Evolutionary conservation across 2,797 vertebrate genomes (phyloP).

Genomic region (Acanthurus leucopareius): DNA sequence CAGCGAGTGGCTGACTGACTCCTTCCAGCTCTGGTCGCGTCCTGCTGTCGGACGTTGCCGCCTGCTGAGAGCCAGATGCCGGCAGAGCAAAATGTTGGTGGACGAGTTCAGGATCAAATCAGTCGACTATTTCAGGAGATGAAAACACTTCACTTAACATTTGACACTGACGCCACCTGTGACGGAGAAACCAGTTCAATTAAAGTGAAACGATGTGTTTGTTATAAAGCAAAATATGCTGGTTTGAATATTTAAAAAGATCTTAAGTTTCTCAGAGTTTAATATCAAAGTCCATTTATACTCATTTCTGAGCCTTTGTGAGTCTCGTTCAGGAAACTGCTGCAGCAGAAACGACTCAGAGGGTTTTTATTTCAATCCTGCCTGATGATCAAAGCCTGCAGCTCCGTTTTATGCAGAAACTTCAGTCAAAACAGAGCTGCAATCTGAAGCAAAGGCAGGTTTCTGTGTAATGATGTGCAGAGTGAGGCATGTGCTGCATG

Average conservation of each 20-base stretch:
- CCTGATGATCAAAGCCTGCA: slow-evolving; percentile 63
- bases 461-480: slow-evolving; percentile 60
- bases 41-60: not conserved
- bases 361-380: slow-evolving; percentile 41
- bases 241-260: not conserved
- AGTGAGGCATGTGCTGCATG: slow-evolving; percentile 7
- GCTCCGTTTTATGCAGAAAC: slow-evolving; percentile 48
- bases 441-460: slow-evolving; percentile 33
- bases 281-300: not conserved
- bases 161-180: not conserved
- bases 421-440: slow-evolving; percentile 52
- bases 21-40: not conserved
- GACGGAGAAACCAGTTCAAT: not conserved
- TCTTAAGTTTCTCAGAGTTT: not conserved
- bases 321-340: slow-evolving; percentile 14
- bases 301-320: slow-evolving; percentile 10
- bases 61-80: slow-evolving; percentile 45
- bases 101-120: not conserved
- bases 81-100: not conserved
- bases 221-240: not conserved
- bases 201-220: not conserved
- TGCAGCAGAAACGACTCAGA: slow-evolving; percentile 4
- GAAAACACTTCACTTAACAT: not conserved
- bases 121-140: not conserved
- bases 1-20: not conserved